Evolutionary conservation across 1,140 invertebrate genomes (phyloP), one percentile per base, ranked within the genome.

Genomic region (Uloborus diversus): DNA sequence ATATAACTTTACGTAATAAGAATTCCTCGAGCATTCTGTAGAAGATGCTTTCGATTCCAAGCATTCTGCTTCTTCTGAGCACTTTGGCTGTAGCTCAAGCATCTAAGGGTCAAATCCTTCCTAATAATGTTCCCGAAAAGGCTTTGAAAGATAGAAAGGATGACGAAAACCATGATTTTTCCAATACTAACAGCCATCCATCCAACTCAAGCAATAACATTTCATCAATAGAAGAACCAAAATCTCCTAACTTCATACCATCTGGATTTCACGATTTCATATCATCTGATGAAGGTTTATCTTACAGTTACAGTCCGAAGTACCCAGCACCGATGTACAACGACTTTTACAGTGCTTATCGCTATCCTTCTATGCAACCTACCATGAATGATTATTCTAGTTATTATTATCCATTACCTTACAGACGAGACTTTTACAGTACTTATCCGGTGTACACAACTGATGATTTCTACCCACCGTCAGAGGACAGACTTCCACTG

Each of bases 231-330:
- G n/a, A 2, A 11, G 27, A 20, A 27, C 13, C 30, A 57, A 23
- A 14, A 11, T 2, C 33, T 11, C 73, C 73, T 11, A 56, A 78
- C 9, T 78, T 65, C 32, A 3, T 53, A 17, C 49, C 30, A 28
- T 56, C 28, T n/a, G 49, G 30, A 14, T 78, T 56, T 30, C 32
- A 66, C 14, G 73, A 57, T 23, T 78, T 57, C n/a, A 25, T 78
- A 42, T 78, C 73, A 9, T 78, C 73, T n/a, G 30, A 78, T 30
- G 11, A 37, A 27, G 62, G 73, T 25, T 20, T 32, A 42, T 65
- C 3, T 37, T 32, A 57, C 49, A 20, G 25, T 32, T 59, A 59
- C 25, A 30, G 20, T 20, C 4, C 13, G 9, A n/a, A 7, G 4
- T 56, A 56, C 23, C 51, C 51, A 56, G 7, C 23, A 5, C 20